phyloP scores from a whole-genome alignment of 2,888 invertebrate species.

The Macaria liturata region DNA sequence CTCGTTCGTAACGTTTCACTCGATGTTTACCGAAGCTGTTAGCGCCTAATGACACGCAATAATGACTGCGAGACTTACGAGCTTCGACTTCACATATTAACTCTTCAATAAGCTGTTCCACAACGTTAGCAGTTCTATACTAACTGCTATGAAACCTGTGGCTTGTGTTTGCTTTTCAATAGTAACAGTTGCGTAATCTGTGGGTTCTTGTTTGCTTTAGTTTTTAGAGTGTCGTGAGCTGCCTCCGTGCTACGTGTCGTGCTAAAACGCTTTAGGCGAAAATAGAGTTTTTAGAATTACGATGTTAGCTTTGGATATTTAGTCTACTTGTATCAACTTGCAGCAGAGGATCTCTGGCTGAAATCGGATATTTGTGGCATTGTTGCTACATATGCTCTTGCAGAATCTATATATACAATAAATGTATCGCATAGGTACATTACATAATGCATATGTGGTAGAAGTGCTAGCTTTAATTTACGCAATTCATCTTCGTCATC shows the following conservation, averaged over 20 bases:
- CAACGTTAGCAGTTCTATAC: constrained; percentile 20
- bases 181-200: constrained; percentile 16
- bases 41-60: constrained; percentile 76
- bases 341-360: too few relatives aligned
- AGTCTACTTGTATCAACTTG: neutral
- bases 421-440: neutral
- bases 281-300: constrained; percentile 27
- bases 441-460: too few relatives aligned
- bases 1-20: constrained; percentile 31
- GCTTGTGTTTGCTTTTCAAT: constrained; percentile 14
- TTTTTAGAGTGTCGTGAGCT: constrained; percentile 51
- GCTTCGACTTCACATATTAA: constrained; percentile 19
- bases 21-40: constrained; percentile 57
- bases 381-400: too few relatives aligned
- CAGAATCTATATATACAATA: neutral
- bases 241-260: constrained; percentile 30
- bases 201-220: constrained; percentile 54
- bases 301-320: constrained; percentile 10
- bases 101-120: constrained; percentile 34
- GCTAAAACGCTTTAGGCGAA: constrained; percentile 39
- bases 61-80: constrained; percentile 56
- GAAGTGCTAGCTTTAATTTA: neutral
- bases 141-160: constrained; percentile 14
- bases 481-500: constrained; percentile 4
- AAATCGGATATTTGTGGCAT: too few relatives aligned